These are phyloP conservation scores for Pristionchus entomophagus DNA, from an alignment of 2,888 invertebrate genomes.

Conservation along the genomic window DNA sequence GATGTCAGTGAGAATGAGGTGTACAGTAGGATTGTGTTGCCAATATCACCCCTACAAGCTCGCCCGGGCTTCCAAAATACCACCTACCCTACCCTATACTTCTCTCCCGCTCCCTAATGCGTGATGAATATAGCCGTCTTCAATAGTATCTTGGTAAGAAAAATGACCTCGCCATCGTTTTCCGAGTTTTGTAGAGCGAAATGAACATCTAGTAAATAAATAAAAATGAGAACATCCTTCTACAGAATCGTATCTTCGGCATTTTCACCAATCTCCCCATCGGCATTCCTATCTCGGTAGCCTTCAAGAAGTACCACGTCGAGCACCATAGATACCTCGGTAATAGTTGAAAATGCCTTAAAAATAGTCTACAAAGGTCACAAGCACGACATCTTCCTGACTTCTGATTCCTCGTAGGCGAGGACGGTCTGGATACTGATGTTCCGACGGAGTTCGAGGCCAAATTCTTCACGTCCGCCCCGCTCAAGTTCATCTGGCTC, in stretches of 20 bases:
- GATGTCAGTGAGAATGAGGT: not conserved
- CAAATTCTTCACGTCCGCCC: constrained; percentile 89
- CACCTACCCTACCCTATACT: too few species aligned
- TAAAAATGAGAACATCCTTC: not conserved
- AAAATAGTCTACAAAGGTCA: not conserved
- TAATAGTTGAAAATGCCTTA: constrained; percentile 43
- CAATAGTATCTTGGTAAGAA: too few species aligned
- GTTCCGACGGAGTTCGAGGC: constrained; percentile 94
- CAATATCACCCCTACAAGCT: too few species aligned
- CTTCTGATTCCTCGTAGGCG: constrained; percentile 83
- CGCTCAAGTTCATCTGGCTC: constrained; percentile 93
- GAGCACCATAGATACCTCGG: constrained; percentile 87
- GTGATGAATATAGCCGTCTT: too few species aligned
- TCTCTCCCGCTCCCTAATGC: too few species aligned
- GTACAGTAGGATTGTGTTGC: too few species aligned
- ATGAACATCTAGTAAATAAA: constrained; percentile 77
- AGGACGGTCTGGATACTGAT: constrained; percentile 93
- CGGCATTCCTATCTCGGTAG: constrained; percentile 93
- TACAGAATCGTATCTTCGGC: constrained; percentile 87
- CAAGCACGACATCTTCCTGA: too few species aligned
- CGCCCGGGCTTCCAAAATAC: too few species aligned
- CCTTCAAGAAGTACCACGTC: constrained; percentile 94
- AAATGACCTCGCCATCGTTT: too few species aligned
- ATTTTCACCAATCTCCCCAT: constrained; percentile 96
- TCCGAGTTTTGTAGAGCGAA: constrained; percentile 72